Conservation (phyloP, 2,888 invertebrate species). For the Coecobrya sp. region DNA sequence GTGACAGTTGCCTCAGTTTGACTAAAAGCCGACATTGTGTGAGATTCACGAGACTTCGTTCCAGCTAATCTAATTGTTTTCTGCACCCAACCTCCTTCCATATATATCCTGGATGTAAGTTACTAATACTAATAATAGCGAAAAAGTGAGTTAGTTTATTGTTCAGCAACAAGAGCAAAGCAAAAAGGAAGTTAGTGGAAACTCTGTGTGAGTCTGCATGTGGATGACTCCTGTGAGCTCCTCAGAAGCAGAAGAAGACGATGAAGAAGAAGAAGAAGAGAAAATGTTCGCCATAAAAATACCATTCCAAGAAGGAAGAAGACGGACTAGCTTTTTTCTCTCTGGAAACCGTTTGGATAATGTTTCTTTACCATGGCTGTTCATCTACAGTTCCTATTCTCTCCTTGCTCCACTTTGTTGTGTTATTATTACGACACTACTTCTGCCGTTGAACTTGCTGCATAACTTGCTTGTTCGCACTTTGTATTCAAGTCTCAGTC, state of each 20-base stretch:
- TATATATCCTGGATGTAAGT: constrained; percentile 35
- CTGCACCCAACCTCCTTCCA: constrained; percentile 36
- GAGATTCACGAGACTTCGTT: constrained; percentile 65
- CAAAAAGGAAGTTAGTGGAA: constrained; percentile 40
- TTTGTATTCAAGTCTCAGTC: constrained; percentile 63
- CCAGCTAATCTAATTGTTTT: constrained; percentile 81
- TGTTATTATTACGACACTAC: constrained; percentile 5
- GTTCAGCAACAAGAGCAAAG: constrained; percentile 52
- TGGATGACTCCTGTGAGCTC: neutral
- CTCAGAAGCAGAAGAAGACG: constrained; percentile 24
- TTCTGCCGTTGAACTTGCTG: too few species aligned
- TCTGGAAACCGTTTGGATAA: constrained; percentile 15
- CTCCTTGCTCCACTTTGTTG: constrained; percentile 23
- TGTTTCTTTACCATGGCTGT: constrained; percentile 9
- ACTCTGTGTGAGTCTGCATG: neutral
- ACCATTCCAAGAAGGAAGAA: constrained; percentile 7
- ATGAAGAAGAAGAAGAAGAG: constrained; percentile 5
- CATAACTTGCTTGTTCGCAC: constrained; percentile 13
- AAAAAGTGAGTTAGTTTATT: constrained; percentile 66
- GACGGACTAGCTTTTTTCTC: constrained; percentile 4
- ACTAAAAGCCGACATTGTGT: constrained; percentile 68
- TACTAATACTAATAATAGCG: constrained; percentile 51
- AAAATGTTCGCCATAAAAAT: constrained; percentile 1
- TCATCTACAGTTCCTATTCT: neutral
- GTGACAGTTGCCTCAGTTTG: constrained; percentile 48